Evolutionary conservation across 2,797 vertebrate species (phyloP), one percentile per base, ranked within the genome.

Genomic region (Lacerta viridis): DNA sequence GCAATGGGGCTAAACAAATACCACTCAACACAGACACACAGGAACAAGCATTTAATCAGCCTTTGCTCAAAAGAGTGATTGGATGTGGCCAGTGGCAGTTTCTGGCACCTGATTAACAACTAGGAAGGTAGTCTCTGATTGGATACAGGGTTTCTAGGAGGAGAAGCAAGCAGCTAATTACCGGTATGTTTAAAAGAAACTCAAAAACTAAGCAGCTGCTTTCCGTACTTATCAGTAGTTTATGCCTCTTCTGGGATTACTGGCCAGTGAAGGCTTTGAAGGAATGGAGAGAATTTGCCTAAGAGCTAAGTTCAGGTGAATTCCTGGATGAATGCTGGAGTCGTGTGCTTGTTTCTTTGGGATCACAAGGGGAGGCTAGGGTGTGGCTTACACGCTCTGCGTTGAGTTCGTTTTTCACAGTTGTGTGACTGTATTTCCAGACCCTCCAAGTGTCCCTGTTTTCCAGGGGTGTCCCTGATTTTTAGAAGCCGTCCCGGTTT

Each of bases 241-340:
- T 17, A 33, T 27, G 9, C 39, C 17, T 41, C 50, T 80, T 27
- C 9, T 29, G 59, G 59, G n/a, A 68, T 6, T 50, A 20, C 64
- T 46, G 0, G 9, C 33, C 25, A 66, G 25, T 5, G 7, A 1
- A 27, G 27, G 0, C 0, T n/a, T 64, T 59, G 25, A 5, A 46
- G 36, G 78, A 23, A 13, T 50, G 27, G 9, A 39, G 72, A 66
- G 61, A 13, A 10, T 7, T 7, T 36, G 46, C 13, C 1, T 64
- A 20, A 79, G 64, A 29, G 36, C 46, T 15, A 39, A 3, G 1
- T 11, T 7, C 8, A 79, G 80, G 64, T 76, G 39, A 74, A 36
- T 87, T 80, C 55, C 33, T 18, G n/a, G 25, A 36, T 36, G 5
- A 18, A 6, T 69, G 27, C 39, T 25, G 43, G 18, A 7, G 33